These are phyloP conservation scores for Silurus glanis DNA, from an alignment of 2,113 vertebrate species.

Conservation along the genomic window DNA sequence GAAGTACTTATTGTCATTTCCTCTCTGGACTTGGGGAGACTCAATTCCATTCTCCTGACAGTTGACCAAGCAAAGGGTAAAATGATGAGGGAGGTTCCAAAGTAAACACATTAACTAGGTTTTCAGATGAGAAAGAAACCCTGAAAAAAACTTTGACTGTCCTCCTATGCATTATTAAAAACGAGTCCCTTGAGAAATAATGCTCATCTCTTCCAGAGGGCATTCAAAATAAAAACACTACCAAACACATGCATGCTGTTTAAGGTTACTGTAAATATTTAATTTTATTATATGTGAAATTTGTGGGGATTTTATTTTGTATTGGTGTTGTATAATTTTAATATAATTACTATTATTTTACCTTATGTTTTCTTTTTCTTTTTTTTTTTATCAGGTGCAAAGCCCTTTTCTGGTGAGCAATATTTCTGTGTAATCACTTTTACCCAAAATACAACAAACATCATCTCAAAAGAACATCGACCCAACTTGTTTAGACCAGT, in stretches of 20 bases:
- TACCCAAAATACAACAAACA: constrained; percentile 31
- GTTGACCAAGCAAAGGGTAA: constrained; percentile 43
- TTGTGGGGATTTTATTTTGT: background rate
- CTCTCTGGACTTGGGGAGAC: constrained; percentile 41
- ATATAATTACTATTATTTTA: background rate
- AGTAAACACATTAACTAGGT: constrained; percentile 49
- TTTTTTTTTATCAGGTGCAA: constrained; percentile 29
- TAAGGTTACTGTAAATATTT: background rate
- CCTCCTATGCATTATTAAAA: constrained; percentile 33
- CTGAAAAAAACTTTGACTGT: constrained; percentile 28
- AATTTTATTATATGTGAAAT: background rate
- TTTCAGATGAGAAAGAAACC: constrained; percentile 34
- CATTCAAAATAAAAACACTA: constrained; percentile 25
- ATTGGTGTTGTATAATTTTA: background rate
- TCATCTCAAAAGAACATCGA: constrained; percentile 25
- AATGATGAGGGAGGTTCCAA: constrained; percentile 44
- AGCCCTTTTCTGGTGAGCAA: background rate
- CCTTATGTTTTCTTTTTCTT: too few species aligned
- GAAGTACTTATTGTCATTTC: constrained; percentile 61
- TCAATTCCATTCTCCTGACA: constrained; percentile 39
- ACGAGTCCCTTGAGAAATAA: constrained; percentile 31
- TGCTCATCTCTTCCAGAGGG: constrained; percentile 11
- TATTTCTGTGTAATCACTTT: constrained; percentile 5
- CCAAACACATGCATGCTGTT: background rate
- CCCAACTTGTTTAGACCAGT: constrained; percentile 29